phyloP scores from a whole-genome alignment of 1,140 invertebrate genomes.

The Vollenhovia emeryi region DNA sequence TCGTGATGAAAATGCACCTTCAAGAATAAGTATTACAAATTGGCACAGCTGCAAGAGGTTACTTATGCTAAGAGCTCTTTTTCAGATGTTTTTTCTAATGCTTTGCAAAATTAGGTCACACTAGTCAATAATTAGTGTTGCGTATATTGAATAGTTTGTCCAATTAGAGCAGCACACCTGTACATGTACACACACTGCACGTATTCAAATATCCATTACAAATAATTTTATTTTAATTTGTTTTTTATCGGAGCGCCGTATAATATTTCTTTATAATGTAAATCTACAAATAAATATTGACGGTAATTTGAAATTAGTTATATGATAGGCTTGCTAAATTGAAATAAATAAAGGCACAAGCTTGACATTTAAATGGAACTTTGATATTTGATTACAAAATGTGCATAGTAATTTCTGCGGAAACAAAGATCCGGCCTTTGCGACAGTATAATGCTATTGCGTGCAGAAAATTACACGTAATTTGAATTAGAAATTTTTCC shows the following conservation, averaged over 20 bases:
- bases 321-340: neutral
- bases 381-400: conserved; percentile 9
- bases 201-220: neutral
- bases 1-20: conserved; percentile 25
- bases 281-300: neutral
- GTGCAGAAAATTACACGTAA: conserved; percentile 11
- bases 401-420: neutral
- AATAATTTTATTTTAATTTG: neutral
- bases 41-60: conserved; percentile 15
- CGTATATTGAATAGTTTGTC: neutral
- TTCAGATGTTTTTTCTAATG: conserved; percentile 1
- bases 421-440: conserved; percentile 31
- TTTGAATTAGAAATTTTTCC: neutral
- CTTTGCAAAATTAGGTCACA: neutral
- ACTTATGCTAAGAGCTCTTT: neutral
- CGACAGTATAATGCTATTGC: neutral
- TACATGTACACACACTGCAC: neutral
- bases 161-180: neutral
- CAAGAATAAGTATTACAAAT: conserved; percentile 15
- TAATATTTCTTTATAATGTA: neutral
- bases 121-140: neutral
- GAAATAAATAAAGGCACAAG: neutral
- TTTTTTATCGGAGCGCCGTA: neutral
- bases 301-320: neutral
- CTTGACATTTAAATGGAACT: neutral